phyloP scores from a whole-genome alignment of 2,888 invertebrate species.

The Spodoptera picta region DNA sequence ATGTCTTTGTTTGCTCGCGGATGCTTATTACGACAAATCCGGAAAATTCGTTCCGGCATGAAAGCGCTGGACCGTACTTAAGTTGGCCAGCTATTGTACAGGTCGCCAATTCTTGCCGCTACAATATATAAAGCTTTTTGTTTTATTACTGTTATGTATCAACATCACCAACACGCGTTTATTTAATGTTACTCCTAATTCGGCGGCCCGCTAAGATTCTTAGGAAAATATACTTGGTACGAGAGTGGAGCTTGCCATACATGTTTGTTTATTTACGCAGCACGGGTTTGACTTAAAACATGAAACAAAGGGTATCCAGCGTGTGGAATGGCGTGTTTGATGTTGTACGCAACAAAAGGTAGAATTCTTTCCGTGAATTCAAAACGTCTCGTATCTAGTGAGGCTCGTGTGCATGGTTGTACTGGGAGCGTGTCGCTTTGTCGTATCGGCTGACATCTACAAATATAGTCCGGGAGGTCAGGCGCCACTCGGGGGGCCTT shows the following conservation, averaged over 20 bases:
- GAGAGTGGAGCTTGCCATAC: constrained; percentile 24
- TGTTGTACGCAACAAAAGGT: constrained; percentile 8
- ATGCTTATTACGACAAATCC: constrained; percentile 81
- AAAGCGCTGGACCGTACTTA: constrained; percentile 83
- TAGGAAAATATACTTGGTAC: constrained; percentile 47
- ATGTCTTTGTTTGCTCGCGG: constrained; percentile 83
- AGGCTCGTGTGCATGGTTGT: constrained; percentile 40
- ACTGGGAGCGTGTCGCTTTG: constrained; percentile 46
- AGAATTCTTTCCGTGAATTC: constrained; percentile 24
- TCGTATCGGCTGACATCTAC: constrained; percentile 63
- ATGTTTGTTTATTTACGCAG: constrained; percentile 44
- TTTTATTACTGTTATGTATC: constrained; percentile 81
- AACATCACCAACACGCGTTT: constrained; percentile 78
- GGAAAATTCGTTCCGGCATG: constrained; percentile 78
- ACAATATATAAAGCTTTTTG: constrained; percentile 79
- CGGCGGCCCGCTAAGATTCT: constrained; percentile 60
- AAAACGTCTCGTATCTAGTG: constrained; percentile 31
- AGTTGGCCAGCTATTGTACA: constrained; percentile 79
- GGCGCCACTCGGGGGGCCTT: constrained; percentile 58
- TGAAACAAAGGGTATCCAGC: constrained; percentile 8
- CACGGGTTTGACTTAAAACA: constrained; percentile 14
- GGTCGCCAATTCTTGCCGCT: constrained; percentile 65
- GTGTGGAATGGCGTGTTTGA: constrained; percentile 13
- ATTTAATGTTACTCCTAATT: constrained; percentile 74
- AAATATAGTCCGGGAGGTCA: constrained; percentile 67